Evolutionary conservation across 2,113 vertebrate species (phyloP).

Genomic region (Halcyon senegalensis): DNA sequence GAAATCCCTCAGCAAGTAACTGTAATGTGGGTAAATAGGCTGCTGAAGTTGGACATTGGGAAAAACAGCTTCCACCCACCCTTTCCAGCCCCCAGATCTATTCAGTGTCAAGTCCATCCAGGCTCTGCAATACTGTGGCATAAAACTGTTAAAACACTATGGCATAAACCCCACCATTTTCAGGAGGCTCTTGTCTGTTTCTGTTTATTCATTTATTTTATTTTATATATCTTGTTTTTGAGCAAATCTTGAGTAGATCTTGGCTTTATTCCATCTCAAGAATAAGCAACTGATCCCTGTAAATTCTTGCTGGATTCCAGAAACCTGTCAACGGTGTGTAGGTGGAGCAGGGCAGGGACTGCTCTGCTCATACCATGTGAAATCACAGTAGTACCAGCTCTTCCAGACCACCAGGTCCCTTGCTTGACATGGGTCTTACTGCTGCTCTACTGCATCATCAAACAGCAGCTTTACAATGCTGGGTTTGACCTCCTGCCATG

Average conservation of each 20-base stretch:
- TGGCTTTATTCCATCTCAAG: not conserved
- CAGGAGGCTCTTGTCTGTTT: not conserved
- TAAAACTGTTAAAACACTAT: not conserved
- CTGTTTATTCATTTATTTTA: not conserved
- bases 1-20: too few species aligned
- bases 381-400: accelerated
- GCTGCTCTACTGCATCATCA: not conserved
- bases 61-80: not conserved
- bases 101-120: not conserved
- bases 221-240: not conserved
- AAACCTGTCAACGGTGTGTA: accelerated
- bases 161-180: not conserved
- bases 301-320: not conserved
- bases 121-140: not conserved
- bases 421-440: not conserved
- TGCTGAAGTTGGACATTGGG: accelerated
- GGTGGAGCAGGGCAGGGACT: not conserved
- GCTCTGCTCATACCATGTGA: not conserved
- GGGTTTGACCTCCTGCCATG: not conserved
- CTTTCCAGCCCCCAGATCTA: not conserved
- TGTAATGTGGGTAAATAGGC: not conserved
- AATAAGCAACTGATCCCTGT: not conserved
- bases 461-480: not conserved
- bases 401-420: not conserved
- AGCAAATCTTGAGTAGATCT: not conserved